Evolutionary conservation across 2,888 invertebrate species (phyloP), one percentile per base, ranked within the genome.

Genomic region (Drosophila pseudotakahashii): DNA sequence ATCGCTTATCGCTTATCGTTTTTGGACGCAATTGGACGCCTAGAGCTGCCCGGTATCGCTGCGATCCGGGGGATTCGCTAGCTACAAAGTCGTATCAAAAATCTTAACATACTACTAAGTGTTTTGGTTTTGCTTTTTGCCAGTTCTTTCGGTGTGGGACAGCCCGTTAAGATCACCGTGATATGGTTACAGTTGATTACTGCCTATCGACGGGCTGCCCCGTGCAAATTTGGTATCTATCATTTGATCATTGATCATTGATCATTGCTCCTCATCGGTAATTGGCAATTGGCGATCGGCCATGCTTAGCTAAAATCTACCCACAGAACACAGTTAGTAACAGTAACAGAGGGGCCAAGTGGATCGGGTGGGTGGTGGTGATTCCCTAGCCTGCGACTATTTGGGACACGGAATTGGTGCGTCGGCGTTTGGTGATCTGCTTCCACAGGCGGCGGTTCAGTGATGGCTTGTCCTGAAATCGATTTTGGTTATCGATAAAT

Each of bases 401-500:
- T 76, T 92, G 92, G 68, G 92, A 91, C 48, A 92, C 90, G 64
- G 92, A 91, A 77, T 90, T 91, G 71, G 94, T 94, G 89, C 95
- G 94, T 78, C 95, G 93, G 91, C 96, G 94, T 93, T 94, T 95
- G 80, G 94, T 95, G 85, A 96, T 94, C 91, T 96, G 96, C 92
- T 95, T 96, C 96, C 96, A 96, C 91, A 96, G 95, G 88, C 96
- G 93, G 91, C 95, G 94, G 91, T 96, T 96, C 91, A 96, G 92
- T 90, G 95, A 95, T 89, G 95, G 95, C 92, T 95, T 96, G 89
- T 96, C 96, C 96, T 96, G 93, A 2, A 72, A 10, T 10, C 30
- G 5, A 11, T 11, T 16, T 14, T 3, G 14, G 0, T 2, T 4
- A 16, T n/a, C 34, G 9, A 23, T 23, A 0, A 26, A 7, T n/a